phyloP scores from a whole-genome alignment of 1,140 invertebrate species.

The Trichogramma pretiosum region DNA sequence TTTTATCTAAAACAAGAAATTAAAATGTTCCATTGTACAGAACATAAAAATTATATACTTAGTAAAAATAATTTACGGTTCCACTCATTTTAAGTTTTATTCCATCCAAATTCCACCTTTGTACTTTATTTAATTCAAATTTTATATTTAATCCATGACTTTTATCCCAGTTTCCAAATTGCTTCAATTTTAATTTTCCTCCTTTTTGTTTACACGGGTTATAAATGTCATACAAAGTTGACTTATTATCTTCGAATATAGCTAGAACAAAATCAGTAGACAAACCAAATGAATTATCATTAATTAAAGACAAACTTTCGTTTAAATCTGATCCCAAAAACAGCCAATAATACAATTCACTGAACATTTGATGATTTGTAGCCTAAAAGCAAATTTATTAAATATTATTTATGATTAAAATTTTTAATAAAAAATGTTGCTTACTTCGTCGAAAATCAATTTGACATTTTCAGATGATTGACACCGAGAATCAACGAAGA shows the following conservation, averaged over 20 bases:
- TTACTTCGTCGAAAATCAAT: constrained; percentile 6
- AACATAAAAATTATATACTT: no score
- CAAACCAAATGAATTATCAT: constrained; percentile 14
- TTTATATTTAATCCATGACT: not conserved
- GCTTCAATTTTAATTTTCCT: constrained; percentile 9
- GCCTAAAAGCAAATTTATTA: constrained; percentile 10
- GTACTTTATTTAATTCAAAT: constrained; percentile 1
- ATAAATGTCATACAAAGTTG: constrained; percentile 13
- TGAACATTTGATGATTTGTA: constrained; percentile 9
- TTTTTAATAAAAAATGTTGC: no score
- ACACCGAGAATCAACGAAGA: constrained; percentile 13
- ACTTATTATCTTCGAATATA: not conserved
- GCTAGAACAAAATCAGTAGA: constrained; percentile 16
- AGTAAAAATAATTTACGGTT: no score
- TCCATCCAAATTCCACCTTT: constrained; percentile 10
- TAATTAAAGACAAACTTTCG: constrained; percentile 5
- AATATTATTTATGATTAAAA: no score
- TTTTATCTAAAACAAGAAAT: not conserved
- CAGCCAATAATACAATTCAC: constrained; percentile 14
- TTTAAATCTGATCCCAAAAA: constrained; percentile 9
- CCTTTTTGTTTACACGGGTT: constrained; percentile 13
- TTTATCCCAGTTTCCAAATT: constrained; percentile 9
- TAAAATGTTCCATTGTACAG: not conserved
- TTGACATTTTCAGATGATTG: constrained; percentile 2
- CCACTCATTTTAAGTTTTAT: constrained; percentile 7